phyloP scores from a whole-genome alignment of 2,797 vertebrate genomes.

The Arrhamphus sclerolepis region DNA sequence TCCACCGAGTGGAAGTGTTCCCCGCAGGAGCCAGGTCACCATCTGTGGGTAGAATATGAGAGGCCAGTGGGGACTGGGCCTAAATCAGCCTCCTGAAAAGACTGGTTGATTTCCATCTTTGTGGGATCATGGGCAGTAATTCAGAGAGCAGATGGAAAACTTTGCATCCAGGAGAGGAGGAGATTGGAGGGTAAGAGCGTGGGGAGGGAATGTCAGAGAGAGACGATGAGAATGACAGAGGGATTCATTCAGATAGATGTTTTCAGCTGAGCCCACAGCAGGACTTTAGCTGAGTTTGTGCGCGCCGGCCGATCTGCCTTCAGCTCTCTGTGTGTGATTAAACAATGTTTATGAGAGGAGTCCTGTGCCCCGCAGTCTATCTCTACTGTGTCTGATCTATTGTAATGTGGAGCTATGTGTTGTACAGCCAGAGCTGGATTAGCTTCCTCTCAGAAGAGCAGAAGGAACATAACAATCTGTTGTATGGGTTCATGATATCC shows the following conservation, averaged over 20 bases:
- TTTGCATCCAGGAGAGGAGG: constrained; percentile 44
- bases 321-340: constrained; percentile 45
- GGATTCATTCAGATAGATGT: constrained; percentile 48
- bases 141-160: constrained; percentile 70
- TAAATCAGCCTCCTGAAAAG: constrained; percentile 58
- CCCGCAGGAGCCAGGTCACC: constrained; percentile 56
- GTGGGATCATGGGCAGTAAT: constrained; percentile 59
- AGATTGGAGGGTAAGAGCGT: constrained; percentile 14
- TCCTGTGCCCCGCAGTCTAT: constrained; percentile 39
- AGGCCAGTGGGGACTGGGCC: constrained; percentile 32
- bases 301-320: constrained; percentile 35
- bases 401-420: constrained; percentile 42
- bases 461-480: constrained; percentile 48
- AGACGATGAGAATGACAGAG: constrained; percentile 26
- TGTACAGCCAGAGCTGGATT: constrained; percentile 41
- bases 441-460: constrained; percentile 32
- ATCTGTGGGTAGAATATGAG: constrained; percentile 48
- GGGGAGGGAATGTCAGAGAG: constrained; percentile 13
- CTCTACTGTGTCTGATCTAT: constrained; percentile 50
- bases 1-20: constrained; percentile 54
- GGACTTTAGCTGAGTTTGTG: constrained; percentile 30
- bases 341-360: constrained; percentile 51
- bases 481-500: constrained; percentile 41
- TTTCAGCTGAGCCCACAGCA: constrained; percentile 40
- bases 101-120: constrained; percentile 65